phyloP scores from a whole-genome alignment of 2,113 vertebrate species.

The Grammomys surdaster region DNA sequence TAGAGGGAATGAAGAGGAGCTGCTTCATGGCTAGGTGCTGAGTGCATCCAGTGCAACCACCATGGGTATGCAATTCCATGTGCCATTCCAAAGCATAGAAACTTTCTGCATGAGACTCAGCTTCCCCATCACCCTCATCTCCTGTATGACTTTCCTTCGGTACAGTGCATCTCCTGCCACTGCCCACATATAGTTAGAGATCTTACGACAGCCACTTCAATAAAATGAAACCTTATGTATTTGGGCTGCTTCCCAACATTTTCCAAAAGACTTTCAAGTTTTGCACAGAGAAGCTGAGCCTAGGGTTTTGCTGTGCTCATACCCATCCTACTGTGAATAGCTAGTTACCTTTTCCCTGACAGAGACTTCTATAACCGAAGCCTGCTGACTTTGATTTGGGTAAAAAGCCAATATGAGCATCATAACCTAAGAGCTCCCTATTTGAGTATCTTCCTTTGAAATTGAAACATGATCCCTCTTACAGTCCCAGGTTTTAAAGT shows the following conservation, averaged over 20 bases:
- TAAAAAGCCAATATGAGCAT: not conserved
- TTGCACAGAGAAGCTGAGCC: not conserved
- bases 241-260: constrained; percentile 3
- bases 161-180: not conserved
- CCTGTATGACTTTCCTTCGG: not conserved
- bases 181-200: not conserved
- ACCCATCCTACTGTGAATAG: not conserved
- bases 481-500: constrained; percentile 5
- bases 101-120: not conserved
- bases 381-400: not conserved
- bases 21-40: not conserved
- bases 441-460: constrained; percentile 29
- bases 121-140: not conserved
- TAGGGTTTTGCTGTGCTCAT: not conserved
- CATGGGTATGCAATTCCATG: not conserved
- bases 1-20: not conserved
- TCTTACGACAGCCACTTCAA: not conserved
- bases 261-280: constrained; percentile 11
- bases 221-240: constrained; percentile 25
- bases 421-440: not conserved
- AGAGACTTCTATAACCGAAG: not conserved
- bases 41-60: not conserved
- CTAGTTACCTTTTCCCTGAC: not conserved
- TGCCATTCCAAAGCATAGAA: constrained; percentile 7
- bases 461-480: not conserved